A percentile compares a stretch with the other conserved stretches of the same genome.
These are phyloP conservation scores for Malurus leucopterus DNA, from an alignment of 2,797 vertebrate genomes.

Conservation along the genomic window DNA sequence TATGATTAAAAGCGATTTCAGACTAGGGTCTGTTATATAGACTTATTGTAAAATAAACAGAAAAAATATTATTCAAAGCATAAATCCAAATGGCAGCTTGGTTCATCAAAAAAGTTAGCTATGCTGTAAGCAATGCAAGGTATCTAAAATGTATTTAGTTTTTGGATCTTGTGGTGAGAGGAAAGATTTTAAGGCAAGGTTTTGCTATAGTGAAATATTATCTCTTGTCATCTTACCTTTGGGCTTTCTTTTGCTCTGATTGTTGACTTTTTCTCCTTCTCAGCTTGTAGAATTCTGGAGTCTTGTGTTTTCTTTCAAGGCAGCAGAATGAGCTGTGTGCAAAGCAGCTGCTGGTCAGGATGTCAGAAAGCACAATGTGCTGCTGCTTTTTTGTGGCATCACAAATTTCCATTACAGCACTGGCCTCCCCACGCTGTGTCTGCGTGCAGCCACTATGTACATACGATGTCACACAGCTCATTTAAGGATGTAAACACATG, in stretches of 20 bases:
- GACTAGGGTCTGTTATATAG: background rate
- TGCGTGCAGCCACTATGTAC: background rate
- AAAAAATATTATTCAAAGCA: background rate
- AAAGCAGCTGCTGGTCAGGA: background rate
- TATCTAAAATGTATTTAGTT: background rate
- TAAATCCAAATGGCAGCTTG: background rate
- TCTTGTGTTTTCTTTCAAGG: background rate
- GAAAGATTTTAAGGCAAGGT: background rate
- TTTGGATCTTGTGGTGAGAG: background rate
- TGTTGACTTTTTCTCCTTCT: background rate
- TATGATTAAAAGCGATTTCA: background rate
- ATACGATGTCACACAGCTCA: background rate
- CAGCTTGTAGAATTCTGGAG: background rate
- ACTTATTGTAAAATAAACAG: background rate
- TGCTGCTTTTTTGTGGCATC: background rate
- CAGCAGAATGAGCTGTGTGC: background rate
- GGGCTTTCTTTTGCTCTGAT: background rate
- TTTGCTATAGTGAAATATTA: background rate
- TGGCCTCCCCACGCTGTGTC: accelerated
- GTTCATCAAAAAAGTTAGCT: background rate
- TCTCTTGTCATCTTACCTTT: background rate
- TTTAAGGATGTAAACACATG: background rate
- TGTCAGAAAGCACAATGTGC: background rate
- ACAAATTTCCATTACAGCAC: background rate
- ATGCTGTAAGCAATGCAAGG: background rate